Conservation (phyloP, 2,888 invertebrate genomes). For the Drosophila putrida region DNA sequence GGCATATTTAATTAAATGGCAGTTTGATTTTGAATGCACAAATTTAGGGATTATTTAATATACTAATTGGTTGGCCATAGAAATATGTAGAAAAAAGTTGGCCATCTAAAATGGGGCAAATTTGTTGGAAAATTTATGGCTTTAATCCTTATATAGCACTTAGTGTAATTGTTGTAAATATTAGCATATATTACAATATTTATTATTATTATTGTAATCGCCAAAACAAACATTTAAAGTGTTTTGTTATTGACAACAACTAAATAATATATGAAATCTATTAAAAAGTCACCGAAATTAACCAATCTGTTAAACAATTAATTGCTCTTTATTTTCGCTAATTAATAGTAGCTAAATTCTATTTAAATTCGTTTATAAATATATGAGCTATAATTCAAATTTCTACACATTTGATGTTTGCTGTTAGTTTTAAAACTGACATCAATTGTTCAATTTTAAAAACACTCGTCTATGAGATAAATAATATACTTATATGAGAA, state of each 20-base stretch:
- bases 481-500: background rate
- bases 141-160: background rate
- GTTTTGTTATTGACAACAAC: too few relatives aligned
- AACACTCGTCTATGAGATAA: too few relatives aligned
- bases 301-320: background rate
- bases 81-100: slow-evolving; percentile 10
- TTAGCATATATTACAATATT: background rate
- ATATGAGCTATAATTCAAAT: too few relatives aligned
- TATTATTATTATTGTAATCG: background rate
- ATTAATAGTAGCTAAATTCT: background rate
- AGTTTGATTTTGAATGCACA: slow-evolving; percentile 21
- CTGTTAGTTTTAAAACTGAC: too few relatives aligned
- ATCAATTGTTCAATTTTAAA: too few relatives aligned
- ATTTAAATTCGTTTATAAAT: background rate
- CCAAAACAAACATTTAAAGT: slow-evolving; percentile 1
- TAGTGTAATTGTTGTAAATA: background rate
- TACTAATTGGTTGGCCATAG: slow-evolving; percentile 37
- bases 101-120: background rate
- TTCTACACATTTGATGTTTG: too few relatives aligned
- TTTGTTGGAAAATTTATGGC: slow-evolving; percentile 20
- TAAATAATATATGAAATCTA: background rate
- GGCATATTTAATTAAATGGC: slow-evolving; percentile 49
- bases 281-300: background rate
- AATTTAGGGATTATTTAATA: slow-evolving; percentile 28
- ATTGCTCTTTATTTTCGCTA: background rate